Evolutionary conservation across 2,113 vertebrate species (phyloP), one percentile per base, ranked within the genome.

Genomic region (Anoplopoma fimbria): DNA sequence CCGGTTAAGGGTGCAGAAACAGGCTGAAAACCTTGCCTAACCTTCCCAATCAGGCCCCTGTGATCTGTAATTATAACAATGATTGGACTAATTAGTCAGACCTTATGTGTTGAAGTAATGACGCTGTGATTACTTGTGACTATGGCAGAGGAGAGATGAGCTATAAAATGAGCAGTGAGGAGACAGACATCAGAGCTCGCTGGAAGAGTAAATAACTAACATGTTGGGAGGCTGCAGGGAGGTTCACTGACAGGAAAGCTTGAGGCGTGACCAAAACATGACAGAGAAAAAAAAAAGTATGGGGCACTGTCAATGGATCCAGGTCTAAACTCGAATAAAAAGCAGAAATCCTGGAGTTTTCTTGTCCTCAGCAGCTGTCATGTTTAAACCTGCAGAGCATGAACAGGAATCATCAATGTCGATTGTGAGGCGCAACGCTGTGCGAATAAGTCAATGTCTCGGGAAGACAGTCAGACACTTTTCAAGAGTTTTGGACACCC

Each of bases 41-140:
- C 88, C 88, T 89, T 87, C 85, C 65, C 31, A 33, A 70, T 73
- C 71, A 63, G 23, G 58, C 72, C 85, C 69, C 82, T 81, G 69
- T 85, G 61, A 91, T 89, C 75, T 65, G 81, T 80, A 80, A 91
- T 92, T 91, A 88, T 49, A 73, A 89, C 61, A 82, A 85, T 80
- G 81, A 91, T 74, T 57, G 53, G 36, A 62, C 78, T 88, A 89
- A 93, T 93, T 88, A 90, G 75, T 64, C 12, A 27, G 78, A 69
- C 82, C 84, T 67, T 75, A 65, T 76, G 87, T 29, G 85, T 69
- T 1, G 13, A 55, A 51, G 83, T 68, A 83, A 85, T 69, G 57
- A 55, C 4, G 25, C 68, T 55, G 40, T 69, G 75, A 88, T 90
- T 77, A 68, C 64, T 79, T 72, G 49, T 0, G 78, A 82, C 69